phyloP scores from a whole-genome alignment of 2,888 invertebrate species.

The Zaprionus obscuricornis region DNA sequence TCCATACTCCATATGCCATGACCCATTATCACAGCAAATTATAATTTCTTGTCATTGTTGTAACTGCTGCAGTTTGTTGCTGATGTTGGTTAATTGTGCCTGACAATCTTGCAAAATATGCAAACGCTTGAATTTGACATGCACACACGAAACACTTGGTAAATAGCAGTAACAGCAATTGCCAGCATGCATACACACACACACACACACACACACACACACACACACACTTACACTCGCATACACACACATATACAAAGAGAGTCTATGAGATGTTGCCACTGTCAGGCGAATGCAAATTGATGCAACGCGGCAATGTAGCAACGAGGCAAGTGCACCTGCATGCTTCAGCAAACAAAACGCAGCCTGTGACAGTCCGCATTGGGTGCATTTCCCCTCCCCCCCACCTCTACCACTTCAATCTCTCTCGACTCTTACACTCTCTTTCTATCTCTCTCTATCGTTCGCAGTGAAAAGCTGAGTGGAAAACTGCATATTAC shows the following conservation, averaged over 20 bases:
- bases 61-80: conserved; percentile 39
- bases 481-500: conserved; percentile 68
- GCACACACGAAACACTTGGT: conserved; percentile 76
- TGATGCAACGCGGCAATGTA: conserved; percentile 57
- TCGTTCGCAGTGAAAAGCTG: conserved; percentile 11
- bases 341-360: conserved; percentile 68
- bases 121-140: conserved; percentile 76
- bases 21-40: conserved; percentile 68
- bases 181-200: conserved; percentile 45
- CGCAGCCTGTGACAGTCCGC: conserved; percentile 62
- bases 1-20: too few species aligned
- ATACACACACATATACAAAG: background rate
- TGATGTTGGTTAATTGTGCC: conserved; percentile 76
- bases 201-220: conserved; percentile 31
- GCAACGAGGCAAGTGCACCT: conserved; percentile 66
- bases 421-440: background rate
- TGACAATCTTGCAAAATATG: conserved; percentile 76
- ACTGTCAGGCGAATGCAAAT: conserved; percentile 63
- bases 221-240: conserved; percentile 6
- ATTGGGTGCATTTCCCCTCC: conserved; percentile 12
- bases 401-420: background rate
- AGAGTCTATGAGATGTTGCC: conserved; percentile 9
- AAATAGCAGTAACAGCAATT: conserved; percentile 67
- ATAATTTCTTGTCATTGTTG: conserved; percentile 53
- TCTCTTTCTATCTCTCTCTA: background rate